phyloP scores from a whole-genome alignment of 1,140 invertebrate genomes.

The Zelostemma sp. region DNA sequence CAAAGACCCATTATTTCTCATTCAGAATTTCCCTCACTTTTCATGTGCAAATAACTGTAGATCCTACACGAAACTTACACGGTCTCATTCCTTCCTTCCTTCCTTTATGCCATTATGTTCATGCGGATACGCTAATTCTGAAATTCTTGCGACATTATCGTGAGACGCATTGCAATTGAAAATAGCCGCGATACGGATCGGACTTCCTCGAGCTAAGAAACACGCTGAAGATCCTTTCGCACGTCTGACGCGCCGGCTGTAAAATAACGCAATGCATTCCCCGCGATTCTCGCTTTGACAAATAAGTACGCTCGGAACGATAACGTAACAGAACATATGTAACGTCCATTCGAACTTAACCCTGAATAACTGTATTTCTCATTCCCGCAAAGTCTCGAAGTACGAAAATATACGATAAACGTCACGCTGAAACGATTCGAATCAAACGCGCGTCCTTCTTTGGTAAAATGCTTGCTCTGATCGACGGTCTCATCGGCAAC shows the following conservation, averaged over 20 bases:
- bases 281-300: too few species aligned
- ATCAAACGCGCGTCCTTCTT: too few species aligned
- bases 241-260: conserved; percentile 17
- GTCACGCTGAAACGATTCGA: too few species aligned
- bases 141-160: conserved; percentile 40
- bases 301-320: too few species aligned
- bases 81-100: conserved; percentile 34
- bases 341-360: too few species aligned
- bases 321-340: too few species aligned
- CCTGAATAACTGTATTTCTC: too few species aligned
- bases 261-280: conserved; percentile 19
- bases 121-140: conserved; percentile 36
- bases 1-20: not conserved
- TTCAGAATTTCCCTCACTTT: conserved; percentile 1
- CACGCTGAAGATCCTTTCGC: not conserved
- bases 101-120: conserved; percentile 31
- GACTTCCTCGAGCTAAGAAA: conserved; percentile 38
- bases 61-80: conserved; percentile 21
- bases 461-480: too few species aligned
- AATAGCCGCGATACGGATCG: conserved; percentile 38
- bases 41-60: conserved; percentile 12
- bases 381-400: too few species aligned
- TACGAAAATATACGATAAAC: too few species aligned
- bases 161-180: conserved; percentile 31
- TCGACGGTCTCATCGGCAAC: too few species aligned